Conservation (phyloP, 2,113 vertebrate genomes). For the Sceloporus tristichus region DNA sequence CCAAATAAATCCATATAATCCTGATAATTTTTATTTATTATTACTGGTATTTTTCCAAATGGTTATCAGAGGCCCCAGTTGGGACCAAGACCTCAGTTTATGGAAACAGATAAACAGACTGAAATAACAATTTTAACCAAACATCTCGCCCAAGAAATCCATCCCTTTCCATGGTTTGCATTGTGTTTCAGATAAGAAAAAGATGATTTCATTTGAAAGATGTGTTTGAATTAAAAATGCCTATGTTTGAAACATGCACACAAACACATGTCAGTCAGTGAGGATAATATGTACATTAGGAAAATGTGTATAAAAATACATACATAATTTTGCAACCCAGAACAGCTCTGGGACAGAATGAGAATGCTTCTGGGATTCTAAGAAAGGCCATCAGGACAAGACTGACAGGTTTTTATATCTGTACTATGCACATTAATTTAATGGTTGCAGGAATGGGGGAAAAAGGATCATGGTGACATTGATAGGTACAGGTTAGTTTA, state of each 20-base stretch:
- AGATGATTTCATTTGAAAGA: neutral
- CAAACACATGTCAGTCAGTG: neutral
- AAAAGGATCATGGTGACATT: neutral
- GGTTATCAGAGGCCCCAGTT: neutral
- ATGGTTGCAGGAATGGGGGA: neutral
- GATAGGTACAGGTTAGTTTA: constrained; percentile 12
- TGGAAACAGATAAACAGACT: neutral
- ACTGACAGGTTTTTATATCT: too few relatives aligned
- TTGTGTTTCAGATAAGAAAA: neutral
- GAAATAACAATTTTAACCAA: neutral
- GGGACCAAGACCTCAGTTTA: neutral
- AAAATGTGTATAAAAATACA: neutral
- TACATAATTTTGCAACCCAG: neutral
- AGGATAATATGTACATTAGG: neutral
- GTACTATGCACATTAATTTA: constrained; percentile 10
- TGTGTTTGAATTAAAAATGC: neutral
- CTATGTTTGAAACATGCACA: neutral
- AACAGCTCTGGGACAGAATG: neutral
- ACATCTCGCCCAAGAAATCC: neutral
- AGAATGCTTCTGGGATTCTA: neutral
- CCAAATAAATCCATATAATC: constrained; percentile 35
- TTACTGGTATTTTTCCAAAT: neutral
- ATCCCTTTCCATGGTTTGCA: neutral
- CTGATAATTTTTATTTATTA: neutral
- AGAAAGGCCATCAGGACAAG: neutral